Conservation (phyloP, 2,888 invertebrate species). For the Stenoptilia bipunctidactyla region DNA sequence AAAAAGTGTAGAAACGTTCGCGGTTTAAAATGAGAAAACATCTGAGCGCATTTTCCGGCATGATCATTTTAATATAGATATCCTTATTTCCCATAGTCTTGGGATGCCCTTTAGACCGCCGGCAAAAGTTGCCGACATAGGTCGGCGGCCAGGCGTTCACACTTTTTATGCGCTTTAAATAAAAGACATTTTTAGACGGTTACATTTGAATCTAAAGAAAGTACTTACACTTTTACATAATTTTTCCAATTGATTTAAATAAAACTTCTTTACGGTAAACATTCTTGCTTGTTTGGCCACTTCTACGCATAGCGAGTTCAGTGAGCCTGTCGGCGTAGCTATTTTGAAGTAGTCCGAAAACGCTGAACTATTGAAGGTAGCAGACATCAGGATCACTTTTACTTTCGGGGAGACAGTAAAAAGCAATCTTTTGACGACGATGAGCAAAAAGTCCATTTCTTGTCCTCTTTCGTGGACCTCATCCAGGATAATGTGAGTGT, state of each 20-base stretch:
- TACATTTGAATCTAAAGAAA: too few relatives aligned
- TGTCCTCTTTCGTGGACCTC: conserved; percentile 95
- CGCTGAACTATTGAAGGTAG: conserved; percentile 83
- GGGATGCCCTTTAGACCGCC: too few relatives aligned
- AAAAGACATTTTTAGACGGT: too few relatives aligned
- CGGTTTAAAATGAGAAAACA: too few relatives aligned
- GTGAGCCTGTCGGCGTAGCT: conserved; percentile 28
- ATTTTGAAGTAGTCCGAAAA: conserved; percentile 78
- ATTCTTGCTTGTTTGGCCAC: conserved; percentile 49
- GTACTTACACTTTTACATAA: conserved; percentile 32
- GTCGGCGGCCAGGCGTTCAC: too few relatives aligned
- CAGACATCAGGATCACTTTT: conserved; percentile 87
- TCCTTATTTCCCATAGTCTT: too few relatives aligned
- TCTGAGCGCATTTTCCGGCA: too few relatives aligned
- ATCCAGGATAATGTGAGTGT: conserved; percentile 91
- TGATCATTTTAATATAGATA: too few relatives aligned
- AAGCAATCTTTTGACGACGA: conserved; percentile 85
- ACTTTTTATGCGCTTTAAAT: too few relatives aligned
- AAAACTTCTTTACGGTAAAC: conserved; percentile 74
- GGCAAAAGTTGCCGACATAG: too few relatives aligned
- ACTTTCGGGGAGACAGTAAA: conserved; percentile 57
- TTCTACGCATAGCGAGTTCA: conserved; percentile 51
- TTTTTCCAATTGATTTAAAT: conserved; percentile 66
- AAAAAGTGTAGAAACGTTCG: too few relatives aligned
- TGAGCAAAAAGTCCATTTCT: conserved; percentile 90